Base-by-base conservation (phyloP, 2,888 invertebrate species). In the Hirudinaria manillensis region DNA sequence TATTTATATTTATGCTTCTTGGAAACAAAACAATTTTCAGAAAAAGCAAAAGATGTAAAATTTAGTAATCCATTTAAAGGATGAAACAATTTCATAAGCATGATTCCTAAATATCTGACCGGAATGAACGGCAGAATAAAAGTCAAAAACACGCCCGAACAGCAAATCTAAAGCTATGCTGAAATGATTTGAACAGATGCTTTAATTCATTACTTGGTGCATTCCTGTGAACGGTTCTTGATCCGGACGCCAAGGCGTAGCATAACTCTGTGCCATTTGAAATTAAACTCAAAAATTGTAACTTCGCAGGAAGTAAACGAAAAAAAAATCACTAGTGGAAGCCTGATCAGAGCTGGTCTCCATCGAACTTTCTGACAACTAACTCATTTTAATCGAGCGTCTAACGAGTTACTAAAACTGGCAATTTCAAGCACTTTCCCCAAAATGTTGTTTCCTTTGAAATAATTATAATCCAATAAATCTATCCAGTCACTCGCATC, bases 181-280 rank as follows among this genome's bases (percentile, higher is more conserved):
- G 3, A 45, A 45, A 45, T 45, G 45, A 45, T 7, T 45, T 45
- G 45, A 45, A 45, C 45, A 45, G 45, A 45, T 45, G 45, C 45
- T 45, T 10, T 45, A 27, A 61, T 61, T 24, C 29, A 36, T 72
- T 29, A 73, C 73, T 38, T 73, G 73, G 32, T 55, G 73, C 73
- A 73, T 73, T 73, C 36, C 65, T 27, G 32, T 73, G 65, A 73
- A 73, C n/a, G 61, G 73, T 65, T 73, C 61, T 34, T 73, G 55
- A 65, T 73, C 73, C 24, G 73, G 55, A 51, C 73, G 73, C 73
- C 73, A 73, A 56, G 61, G n/a, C 61, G 73, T 73, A 38, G 73
- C 73, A 73, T 73, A 73, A 56, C 61, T 73, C 29, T 73, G 73
- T 53, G 73, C 73, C 73, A 73, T 73, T 73, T 65, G 65, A 53